Conservation (phyloP, 2,888 invertebrate genomes). For the Panopea generosa region DNA sequence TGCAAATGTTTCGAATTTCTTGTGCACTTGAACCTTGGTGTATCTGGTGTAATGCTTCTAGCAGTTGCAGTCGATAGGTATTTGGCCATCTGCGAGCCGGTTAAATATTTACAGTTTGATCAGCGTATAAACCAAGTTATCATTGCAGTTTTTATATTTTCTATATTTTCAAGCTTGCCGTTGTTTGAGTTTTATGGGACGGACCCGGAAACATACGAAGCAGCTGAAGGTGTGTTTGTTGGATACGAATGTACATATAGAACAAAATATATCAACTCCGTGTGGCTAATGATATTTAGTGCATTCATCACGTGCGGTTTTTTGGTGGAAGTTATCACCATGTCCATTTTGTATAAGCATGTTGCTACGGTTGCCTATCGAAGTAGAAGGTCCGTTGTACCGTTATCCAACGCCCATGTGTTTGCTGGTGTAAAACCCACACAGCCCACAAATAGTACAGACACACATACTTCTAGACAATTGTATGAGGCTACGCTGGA, state of each 20-base stretch:
- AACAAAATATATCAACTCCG: slow-evolving; percentile 38
- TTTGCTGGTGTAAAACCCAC: slow-evolving; percentile 33
- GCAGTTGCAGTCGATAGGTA: slow-evolving; percentile 66
- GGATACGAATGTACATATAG: slow-evolving; percentile 59
- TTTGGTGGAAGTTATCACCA: slow-evolving; percentile 21
- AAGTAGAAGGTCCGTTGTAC: slow-evolving; percentile 23
- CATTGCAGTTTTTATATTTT: slow-evolving; percentile 15
- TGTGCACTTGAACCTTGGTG: slow-evolving; percentile 49
- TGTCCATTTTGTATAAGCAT: slow-evolving; percentile 49
- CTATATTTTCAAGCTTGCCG: slow-evolving; percentile 49
- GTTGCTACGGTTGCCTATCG: slow-evolving; percentile 58
- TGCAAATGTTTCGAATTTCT: slow-evolving; percentile 70
- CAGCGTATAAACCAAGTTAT: slow-evolving; percentile 33
- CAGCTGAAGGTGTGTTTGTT: slow-evolving; percentile 4
- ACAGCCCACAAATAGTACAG: too few species aligned
- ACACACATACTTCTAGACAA: neutral
- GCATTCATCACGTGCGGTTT: slow-evolving; percentile 40
- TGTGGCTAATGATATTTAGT: slow-evolving; percentile 27
- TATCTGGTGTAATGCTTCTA: slow-evolving; percentile 51
- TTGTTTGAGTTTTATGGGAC: slow-evolving; percentile 66
- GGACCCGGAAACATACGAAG: neutral
- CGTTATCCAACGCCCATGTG: slow-evolving; percentile 36
- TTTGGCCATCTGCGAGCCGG: slow-evolving; percentile 63
- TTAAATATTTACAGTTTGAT: slow-evolving; percentile 54
- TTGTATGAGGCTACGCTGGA: too few species aligned